Base-by-base conservation (phyloP, 2,888 invertebrate species). In the Serrognathus titanus region DNA sequence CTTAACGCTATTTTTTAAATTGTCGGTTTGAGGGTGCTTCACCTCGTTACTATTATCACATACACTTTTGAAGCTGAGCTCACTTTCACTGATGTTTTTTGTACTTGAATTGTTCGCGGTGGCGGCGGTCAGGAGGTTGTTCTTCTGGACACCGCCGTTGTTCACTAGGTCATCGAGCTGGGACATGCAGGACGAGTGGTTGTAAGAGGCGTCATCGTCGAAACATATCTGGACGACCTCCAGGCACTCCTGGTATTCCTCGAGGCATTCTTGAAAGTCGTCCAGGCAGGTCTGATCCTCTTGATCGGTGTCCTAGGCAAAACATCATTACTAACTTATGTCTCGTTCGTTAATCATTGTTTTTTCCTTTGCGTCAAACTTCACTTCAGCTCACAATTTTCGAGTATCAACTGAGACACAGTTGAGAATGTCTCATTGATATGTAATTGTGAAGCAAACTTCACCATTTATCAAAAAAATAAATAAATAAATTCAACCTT, bases 201-300 rank as follows among this genome's bases (percentile, higher is more conserved):
- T 74, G 63, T 74, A 79, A 0, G 83, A 82, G 3, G 79, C 73
- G 54, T 82, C 82, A 66, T 84, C 84, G 11, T 85, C 85, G 20
- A 84, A 76, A 64, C 83, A 84, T 67, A 85, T 84, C 66, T 84
- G 83, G 10, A 85, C 82, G 3, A 83, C 83, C 71, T 85, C 84
- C 53, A 85, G 65, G 12, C 84, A 84, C 69, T 85, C 85, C 4
- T 84, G 84, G 63, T 85, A 85, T 66, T 85, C 85, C 70, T 85
- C 85, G 43, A 85, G 80, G 65, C 85, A 85, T 72, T 85, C 85
- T 70, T 85, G 85, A 66, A 83, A 85, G 45, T 85, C 85, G 56
- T 85, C 85, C 75, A 85, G 79, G 41, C 84, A 84, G 0, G 84
- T 85, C 67, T 84, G 83, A 64, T 85, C 84, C 55, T 85, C 84